Evolutionary conservation across 2,113 vertebrate genomes (phyloP), one percentile per base, ranked within the genome.

Genomic region (Eurypyga helias): DNA sequence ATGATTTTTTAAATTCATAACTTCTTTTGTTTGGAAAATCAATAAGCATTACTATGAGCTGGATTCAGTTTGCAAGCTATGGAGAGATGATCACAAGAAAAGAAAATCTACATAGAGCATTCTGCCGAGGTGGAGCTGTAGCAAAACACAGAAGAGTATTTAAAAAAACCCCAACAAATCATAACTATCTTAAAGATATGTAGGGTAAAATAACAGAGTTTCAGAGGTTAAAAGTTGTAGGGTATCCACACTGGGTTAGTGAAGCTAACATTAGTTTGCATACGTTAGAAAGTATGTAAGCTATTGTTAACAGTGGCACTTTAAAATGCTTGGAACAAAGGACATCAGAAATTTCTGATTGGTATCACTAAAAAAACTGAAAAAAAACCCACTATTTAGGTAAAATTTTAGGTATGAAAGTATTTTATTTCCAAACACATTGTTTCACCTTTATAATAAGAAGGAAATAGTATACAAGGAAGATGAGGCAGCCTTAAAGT

Each of bases 181-280:
- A 10, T 67, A 71, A 52, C 11, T 60, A 9, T 46, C 34, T 60
- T 67, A 38, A 86, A 92, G 24, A 33, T 29, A 25, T 5, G 6
- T 33, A 46, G 6, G 24, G 6, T 84, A 55, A 72, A 85, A 65
- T 52, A 8, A n/a, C 4, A 3, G 69, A 14, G 11, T 45, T 88
- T 76, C 52, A 72, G 36, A 83, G 34, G 19, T 57, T 79, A 65
- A 82, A 84, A 75, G 5, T 31, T 25, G 1, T 7, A 18, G 52
- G 4, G 5, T 72, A 1, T 41, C 14, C 0, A 0, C 33, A 33
- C 8, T 38, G 46, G 51, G 4, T 79, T 57, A 71, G 7, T 69
- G 52, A 8, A 51, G 43, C 13, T n/a, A n/a, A n/a, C n/a, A n/a
- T n/a, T 33, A 80, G 12, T 12, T 66, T 65, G 18, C 11, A 1